phyloP scores from a whole-genome alignment of 2,113 vertebrate species.

The Prionailurus bengalensis region DNA sequence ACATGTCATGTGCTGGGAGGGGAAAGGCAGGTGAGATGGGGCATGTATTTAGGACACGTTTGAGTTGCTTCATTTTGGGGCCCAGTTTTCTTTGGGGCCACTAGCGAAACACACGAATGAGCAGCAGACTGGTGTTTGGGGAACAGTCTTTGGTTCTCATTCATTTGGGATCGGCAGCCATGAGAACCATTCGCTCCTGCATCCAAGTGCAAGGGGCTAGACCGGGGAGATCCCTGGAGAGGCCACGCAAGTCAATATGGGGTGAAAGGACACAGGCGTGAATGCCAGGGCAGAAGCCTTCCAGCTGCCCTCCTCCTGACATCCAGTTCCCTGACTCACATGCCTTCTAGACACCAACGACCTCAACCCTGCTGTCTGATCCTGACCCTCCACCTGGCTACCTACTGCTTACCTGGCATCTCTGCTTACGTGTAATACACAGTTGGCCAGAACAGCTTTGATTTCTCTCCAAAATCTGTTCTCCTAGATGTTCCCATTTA shows the following conservation, averaged over 20 bases:
- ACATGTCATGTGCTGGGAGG: neutral
- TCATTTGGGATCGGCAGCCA: neutral
- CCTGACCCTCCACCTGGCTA: neutral
- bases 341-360: neutral
- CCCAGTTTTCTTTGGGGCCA: neutral
- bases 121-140: neutral
- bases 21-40: neutral
- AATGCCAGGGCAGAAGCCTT: neutral
- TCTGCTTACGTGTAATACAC: neutral
- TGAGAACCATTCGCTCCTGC: neutral
- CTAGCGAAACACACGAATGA: neutral
- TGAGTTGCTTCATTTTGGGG: neutral
- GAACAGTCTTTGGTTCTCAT: neutral
- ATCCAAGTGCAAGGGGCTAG: neutral
- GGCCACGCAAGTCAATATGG: rapidly evolving
- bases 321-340: neutral
- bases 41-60: neutral
- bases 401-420: neutral
- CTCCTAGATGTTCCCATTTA: neutral
- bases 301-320: rapidly evolving
- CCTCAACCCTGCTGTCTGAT: neutral
- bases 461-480: neutral
- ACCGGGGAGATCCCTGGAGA: neutral
- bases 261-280: rapidly evolving
- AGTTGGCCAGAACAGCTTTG: neutral